phyloP scores from a whole-genome alignment of 1,140 invertebrate genomes.

The Teleopsis dalmanni region DNA sequence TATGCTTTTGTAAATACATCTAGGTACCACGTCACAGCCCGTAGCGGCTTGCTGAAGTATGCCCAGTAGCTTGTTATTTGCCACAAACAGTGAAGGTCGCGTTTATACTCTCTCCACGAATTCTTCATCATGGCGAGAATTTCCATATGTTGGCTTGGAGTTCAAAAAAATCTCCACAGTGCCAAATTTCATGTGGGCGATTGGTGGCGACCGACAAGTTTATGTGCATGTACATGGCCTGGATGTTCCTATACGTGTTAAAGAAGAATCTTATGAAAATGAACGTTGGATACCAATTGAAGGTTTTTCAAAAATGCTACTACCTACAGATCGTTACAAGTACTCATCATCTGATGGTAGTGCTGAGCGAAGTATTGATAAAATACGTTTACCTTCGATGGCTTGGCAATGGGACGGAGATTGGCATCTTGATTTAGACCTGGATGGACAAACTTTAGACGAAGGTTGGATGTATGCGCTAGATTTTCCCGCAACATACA shows the following conservation, averaged over 20 bases:
- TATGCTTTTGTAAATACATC: no score
- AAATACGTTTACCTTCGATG: slow-evolving; percentile 77
- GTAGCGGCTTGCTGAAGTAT: no score
- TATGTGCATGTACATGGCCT: slow-evolving; percentile 82
- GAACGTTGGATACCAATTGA: slow-evolving; percentile 87
- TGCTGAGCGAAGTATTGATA: slow-evolving; percentile 65
- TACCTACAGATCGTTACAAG: slow-evolving; percentile 78
- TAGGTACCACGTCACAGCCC: no score
- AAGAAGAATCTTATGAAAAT: slow-evolving; percentile 88
- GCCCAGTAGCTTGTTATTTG: slow-evolving; percentile 73
- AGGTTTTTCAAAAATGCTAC: slow-evolving; percentile 71
- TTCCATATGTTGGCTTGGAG: slow-evolving; percentile 74
- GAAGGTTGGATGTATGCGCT: slow-evolving; percentile 91
- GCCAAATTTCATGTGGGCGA: slow-evolving; percentile 79
- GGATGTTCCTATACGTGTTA: slow-evolving; percentile 82
- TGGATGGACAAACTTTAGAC: slow-evolving; percentile 78
- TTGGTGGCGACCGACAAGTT: slow-evolving; percentile 84
- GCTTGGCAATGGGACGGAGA: slow-evolving; percentile 92
- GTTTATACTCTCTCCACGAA: slow-evolving; percentile 73
- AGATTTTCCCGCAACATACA: slow-evolving; percentile 83
- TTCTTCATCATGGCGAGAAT: slow-evolving; percentile 73
- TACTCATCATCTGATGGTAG: slow-evolving; percentile 79
- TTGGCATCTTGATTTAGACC: slow-evolving; percentile 81
- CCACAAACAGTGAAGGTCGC: slow-evolving; percentile 77
- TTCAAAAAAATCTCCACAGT: slow-evolving; percentile 80